phyloP scores from a whole-genome alignment of 2,888 invertebrate genomes.

The Neoitamus cyanurus region DNA sequence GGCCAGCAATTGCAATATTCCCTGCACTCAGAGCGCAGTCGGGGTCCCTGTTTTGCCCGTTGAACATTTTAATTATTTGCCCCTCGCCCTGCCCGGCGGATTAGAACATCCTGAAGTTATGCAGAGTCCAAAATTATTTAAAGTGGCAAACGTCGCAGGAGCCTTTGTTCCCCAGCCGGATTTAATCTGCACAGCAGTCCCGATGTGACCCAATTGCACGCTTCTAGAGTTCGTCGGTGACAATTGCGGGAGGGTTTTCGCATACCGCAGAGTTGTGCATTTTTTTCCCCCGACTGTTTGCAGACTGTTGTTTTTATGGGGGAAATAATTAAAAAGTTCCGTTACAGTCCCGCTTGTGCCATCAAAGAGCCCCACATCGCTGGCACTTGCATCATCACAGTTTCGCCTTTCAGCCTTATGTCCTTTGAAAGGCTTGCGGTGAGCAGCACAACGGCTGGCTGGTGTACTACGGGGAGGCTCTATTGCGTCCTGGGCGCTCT shows the following conservation, averaged over 20 bases:
- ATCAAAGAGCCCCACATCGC: background rate
- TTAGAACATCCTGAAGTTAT: background rate
- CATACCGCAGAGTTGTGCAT: background rate
- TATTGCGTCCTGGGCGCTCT: background rate
- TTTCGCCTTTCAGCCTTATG: background rate
- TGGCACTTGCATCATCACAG: background rate
- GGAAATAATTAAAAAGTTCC: slow-evolving; percentile 10
- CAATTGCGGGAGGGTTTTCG: background rate
- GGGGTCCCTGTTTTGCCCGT: background rate
- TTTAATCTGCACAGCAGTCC: background rate
- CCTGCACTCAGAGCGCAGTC: background rate
- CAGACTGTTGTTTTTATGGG: background rate
- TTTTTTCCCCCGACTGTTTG: background rate
- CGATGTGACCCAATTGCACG: background rate
- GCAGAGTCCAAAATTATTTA: background rate
- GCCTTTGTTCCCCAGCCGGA: background rate
- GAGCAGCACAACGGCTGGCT: background rate
- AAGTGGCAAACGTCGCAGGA: background rate
- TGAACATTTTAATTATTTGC: background rate
- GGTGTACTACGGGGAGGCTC: background rate
- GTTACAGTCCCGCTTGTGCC: background rate
- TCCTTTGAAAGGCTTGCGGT: background rate
- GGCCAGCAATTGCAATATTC: background rate
- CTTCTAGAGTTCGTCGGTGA: background rate
- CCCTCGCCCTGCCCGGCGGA: background rate